Evolutionary conservation across 2,888 invertebrate species (phyloP).

Genomic region (Clunio marinus): DNA sequence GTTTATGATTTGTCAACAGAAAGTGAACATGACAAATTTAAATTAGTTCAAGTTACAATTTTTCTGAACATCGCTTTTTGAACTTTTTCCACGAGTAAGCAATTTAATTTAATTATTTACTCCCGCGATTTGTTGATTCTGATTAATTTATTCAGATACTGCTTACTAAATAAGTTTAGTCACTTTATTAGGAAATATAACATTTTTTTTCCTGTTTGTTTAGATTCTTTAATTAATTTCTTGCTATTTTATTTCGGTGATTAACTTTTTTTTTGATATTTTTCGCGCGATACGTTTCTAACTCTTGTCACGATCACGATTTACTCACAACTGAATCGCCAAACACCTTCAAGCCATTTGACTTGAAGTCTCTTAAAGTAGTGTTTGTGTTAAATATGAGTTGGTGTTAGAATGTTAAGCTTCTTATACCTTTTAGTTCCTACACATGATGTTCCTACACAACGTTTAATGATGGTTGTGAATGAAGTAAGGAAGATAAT

Average conservation of each 20-base stretch:
- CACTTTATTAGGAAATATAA: too few species aligned
- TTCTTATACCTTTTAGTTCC: neutral
- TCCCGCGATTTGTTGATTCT: too few species aligned
- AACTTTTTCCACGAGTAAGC: conserved; percentile 4
- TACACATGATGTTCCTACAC: conserved; percentile 29
- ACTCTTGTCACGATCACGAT: conserved; percentile 35
- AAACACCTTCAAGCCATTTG: conserved; percentile 36
- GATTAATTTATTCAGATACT: too few species aligned
- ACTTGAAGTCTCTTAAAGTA: conserved; percentile 5
- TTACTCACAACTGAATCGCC: conserved; percentile 35
- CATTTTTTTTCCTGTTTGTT: too few species aligned
- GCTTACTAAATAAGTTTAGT: too few species aligned
- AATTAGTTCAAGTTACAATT: conserved; percentile 2
- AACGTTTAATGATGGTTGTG: too few species aligned
- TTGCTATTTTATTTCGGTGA: neutral
- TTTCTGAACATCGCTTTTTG: neutral
- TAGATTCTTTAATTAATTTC: too few species aligned
- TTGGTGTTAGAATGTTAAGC: neutral
- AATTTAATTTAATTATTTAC: too few species aligned
- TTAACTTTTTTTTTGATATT: neutral
- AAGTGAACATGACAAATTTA: conserved; percentile 3
- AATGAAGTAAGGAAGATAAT: too few species aligned
- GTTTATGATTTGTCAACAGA: conserved; percentile 37
- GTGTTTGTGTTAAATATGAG: conserved; percentile 24
- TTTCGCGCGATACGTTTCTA: conserved; percentile 17